These are phyloP conservation scores for Tamias sibiricus DNA, from an alignment of 2,113 vertebrate genomes.

Conservation along the genomic window DNA sequence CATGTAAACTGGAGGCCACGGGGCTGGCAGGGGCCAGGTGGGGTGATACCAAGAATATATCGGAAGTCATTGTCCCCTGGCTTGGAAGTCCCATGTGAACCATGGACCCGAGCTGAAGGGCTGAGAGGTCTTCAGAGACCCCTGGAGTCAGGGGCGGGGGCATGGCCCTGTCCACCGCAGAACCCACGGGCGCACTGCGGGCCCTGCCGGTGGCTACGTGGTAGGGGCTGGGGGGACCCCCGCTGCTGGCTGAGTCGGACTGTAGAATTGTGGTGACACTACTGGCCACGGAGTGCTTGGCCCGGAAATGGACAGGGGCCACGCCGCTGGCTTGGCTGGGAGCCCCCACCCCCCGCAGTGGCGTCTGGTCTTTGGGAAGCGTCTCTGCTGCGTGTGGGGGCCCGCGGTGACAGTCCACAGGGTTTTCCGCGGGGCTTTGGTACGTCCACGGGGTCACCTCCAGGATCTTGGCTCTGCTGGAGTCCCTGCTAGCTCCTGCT, in stretches of 20 bases:
- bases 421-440: fast-evolving
- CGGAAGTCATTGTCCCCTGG: background rate
- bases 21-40: fast-evolving
- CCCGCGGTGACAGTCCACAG: fast-evolving
- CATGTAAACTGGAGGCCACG: fast-evolving
- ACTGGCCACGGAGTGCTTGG: background rate
- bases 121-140: fast-evolving
- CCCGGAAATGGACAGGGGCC: background rate
- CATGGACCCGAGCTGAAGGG: fast-evolving
- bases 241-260: background rate
- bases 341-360: background rate
- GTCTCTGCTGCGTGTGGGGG: background rate
- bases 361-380: background rate
- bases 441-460: background rate
- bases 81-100: fast-evolving
- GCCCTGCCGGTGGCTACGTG: background rate
- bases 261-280: background rate
- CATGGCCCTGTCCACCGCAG: background rate
- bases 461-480: background rate
- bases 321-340: background rate
- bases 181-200: fast-evolving
- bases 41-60: fast-evolving
- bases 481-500: fast-evolving
- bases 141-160: background rate
- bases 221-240: background rate